Conservation (phyloP, 2,797 vertebrate species). For the Gymnodraco acuticeps region DNA sequence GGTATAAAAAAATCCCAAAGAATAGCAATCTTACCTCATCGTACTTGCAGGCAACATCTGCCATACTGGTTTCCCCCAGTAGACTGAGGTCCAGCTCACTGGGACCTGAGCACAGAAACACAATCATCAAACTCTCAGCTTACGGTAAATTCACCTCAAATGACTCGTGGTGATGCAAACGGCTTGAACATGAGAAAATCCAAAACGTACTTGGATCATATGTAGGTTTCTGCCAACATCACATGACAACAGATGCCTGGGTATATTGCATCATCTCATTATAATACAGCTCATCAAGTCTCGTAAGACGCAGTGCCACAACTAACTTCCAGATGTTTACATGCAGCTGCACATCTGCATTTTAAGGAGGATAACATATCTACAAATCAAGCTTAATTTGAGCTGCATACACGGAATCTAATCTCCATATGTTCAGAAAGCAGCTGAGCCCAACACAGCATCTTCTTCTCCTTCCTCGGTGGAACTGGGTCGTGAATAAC, state of each 20-base stretch:
- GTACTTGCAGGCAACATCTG: conserved; percentile 86
- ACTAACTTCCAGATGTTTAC: neutral
- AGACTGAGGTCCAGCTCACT: conserved; percentile 90
- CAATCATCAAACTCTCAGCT: neutral
- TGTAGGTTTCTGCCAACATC: neutral
- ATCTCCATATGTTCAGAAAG: conserved; percentile 20
- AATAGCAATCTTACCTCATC: conserved; percentile 87
- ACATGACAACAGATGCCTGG: neutral
- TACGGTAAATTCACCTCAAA: neutral
- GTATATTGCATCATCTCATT: neutral
- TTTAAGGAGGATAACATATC: neutral
- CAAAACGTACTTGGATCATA: neutral
- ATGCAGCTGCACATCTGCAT: conserved; percentile 5
- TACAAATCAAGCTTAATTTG: neutral
- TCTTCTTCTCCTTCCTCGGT: conserved; percentile 27
- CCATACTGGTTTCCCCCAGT: conserved; percentile 85
- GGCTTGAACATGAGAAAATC: neutral
- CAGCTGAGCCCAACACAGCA: neutral
- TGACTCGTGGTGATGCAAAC: neutral
- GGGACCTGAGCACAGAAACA: conserved; percentile 82
- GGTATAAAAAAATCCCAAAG: neutral
- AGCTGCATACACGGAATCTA: neutral
- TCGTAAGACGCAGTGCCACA: neutral
- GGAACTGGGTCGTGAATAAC: conserved; percentile 64
- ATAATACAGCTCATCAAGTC: neutral